These are phyloP conservation scores for Saccostrea cuccullata DNA, from an alignment of 1,140 invertebrate species.

Conservation along the genomic window DNA sequence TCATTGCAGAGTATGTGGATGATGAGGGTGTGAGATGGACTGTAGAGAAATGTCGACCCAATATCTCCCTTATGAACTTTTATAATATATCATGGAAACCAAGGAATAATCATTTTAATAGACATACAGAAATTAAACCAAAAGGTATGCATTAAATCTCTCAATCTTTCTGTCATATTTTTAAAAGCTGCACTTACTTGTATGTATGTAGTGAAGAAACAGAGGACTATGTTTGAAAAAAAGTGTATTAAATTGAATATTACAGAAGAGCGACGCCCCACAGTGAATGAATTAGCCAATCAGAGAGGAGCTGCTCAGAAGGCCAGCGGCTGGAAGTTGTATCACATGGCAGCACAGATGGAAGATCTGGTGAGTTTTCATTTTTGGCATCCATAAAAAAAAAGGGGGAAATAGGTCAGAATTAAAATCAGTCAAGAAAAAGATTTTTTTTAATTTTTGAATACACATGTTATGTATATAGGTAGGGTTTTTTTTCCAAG, in stretches of 20 bases:
- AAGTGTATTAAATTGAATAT: not conserved
- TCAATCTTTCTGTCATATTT: not conserved
- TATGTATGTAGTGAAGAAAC: not conserved
- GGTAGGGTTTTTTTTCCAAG: no score
- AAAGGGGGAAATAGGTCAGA: not conserved
- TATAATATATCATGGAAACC: constrained; percentile 83
- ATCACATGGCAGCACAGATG: constrained; percentile 94
- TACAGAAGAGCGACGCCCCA: constrained; percentile 87
- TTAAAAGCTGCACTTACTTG: not conserved
- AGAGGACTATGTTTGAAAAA: not conserved
- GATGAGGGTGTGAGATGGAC: constrained; percentile 77
- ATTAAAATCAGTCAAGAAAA: no score
- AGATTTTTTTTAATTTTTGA: no score
- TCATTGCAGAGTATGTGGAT: constrained; percentile 75
- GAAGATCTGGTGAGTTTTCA: constrained; percentile 88
- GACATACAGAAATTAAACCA: constrained; percentile 92
- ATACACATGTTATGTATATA: no score
- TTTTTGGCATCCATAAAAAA: not conserved
- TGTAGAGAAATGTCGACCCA: constrained; percentile 74
- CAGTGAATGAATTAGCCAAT: constrained; percentile 92
- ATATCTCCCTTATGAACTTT: constrained; percentile 78
- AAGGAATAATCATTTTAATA: constrained; percentile 89
- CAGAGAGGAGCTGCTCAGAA: constrained; percentile 92
- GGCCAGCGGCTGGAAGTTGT: constrained; percentile 96
- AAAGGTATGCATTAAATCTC: constrained; percentile 79